phyloP scores from a whole-genome alignment of 2,888 invertebrate species.

The Lathronympha strigana region DNA sequence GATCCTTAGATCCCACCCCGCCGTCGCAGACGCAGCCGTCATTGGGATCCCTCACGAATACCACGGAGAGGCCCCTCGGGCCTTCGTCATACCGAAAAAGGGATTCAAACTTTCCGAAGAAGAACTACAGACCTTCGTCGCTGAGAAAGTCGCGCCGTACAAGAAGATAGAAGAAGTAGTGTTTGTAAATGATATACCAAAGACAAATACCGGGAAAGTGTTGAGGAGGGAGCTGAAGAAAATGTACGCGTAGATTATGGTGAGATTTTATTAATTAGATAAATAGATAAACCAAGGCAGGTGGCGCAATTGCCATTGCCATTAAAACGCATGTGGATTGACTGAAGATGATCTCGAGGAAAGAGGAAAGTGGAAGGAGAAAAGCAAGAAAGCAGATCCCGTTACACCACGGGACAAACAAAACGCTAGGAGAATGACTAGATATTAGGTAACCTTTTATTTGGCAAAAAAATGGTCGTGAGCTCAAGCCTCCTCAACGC shows the following conservation, averaged over 20 bases:
- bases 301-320: too few species aligned
- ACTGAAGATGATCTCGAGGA: too few species aligned
- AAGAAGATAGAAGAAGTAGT: slow-evolving; percentile 89
- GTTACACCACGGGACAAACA: too few species aligned
- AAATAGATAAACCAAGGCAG: too few species aligned
- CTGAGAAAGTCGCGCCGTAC: slow-evolving; percentile 89
- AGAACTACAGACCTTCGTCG: slow-evolving; percentile 82
- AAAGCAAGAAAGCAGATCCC: too few species aligned
- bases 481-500: too few species aligned
- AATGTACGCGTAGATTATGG: slow-evolving; percentile 61
- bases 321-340: too few species aligned
- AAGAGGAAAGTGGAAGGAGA: too few species aligned
- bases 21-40: slow-evolving; percentile 93
- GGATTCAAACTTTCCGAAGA: slow-evolving; percentile 73
- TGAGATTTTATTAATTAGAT: slow-evolving; percentile 2
- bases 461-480: too few species aligned
- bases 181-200: slow-evolving; percentile 89
- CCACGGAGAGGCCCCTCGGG: slow-evolving; percentile 91
- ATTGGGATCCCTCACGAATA: slow-evolving; percentile 89
- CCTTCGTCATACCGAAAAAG: slow-evolving; percentile 87
- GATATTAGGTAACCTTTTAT: too few species aligned
- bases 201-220: slow-evolving; percentile 91
- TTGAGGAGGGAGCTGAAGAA: slow-evolving; percentile 86
- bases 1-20: slow-evolving; percentile 88
- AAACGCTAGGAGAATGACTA: too few species aligned